Base-by-base conservation (phyloP, 2,797 vertebrate species). In the Sebastes glaucus region DNA sequence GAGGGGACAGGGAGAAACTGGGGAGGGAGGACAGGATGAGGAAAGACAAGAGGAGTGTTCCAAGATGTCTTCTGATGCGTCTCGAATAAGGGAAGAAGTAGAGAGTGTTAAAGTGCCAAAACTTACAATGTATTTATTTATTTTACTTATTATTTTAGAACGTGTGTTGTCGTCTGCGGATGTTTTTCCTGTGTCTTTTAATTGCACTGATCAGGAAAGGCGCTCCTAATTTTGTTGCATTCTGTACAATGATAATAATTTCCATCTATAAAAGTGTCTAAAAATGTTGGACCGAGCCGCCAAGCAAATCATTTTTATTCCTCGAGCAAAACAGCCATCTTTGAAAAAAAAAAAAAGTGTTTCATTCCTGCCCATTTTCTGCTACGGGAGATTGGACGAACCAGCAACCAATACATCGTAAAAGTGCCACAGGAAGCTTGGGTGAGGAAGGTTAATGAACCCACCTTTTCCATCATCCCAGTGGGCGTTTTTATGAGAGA, bases 371-470 rank as follows among this genome's bases (percentile, higher is more conserved):
- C 74, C 81, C 86, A 74, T 90, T 89, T 85, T 74, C 59, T 78
- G 82, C 92, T 82, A 69, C 61, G 38, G 87, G 78, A 67, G 27
- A 82, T 80, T 82, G 80, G 71, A 87, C 59, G 71, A 85, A 85
- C 76, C 84, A 88, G 83, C 87, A 71, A 86, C 87, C 86, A 92
- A 83, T 75, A 74, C 89, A 77, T 82, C 90, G 87, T 91, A 88
- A 89, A 67, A 91, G 90, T 87, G 90, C 89, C 91, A 85, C 82
- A 88, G 88, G 88, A 95, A 93, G 84, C 89, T 74, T 52, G 79
- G 92, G 83, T 85, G 85, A 85, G 74, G 88, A 82, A 88, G 94
- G 94, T 95, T 94, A 95, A 95, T 95, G 94, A 95, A 91, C 93
- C 93, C 84, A 84, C 89, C 91, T 91, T 89, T 90, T 87, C 92